These are phyloP conservation scores for Atherinomorus stipes DNA, from an alignment of 2,113 vertebrate genomes.

Conservation along the genomic window DNA sequence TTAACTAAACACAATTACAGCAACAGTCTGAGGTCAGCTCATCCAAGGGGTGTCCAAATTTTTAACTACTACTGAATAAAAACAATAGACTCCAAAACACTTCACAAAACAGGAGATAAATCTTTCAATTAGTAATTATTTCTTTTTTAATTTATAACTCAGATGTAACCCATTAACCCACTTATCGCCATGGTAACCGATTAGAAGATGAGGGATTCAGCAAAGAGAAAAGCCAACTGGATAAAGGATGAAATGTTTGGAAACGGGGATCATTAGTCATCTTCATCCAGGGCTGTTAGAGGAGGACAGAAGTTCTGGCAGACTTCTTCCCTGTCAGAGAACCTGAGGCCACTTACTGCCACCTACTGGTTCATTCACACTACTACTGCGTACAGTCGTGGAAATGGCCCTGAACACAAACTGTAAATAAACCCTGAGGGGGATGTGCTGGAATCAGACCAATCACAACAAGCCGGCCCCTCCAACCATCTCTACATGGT, in stretches of 20 bases:
- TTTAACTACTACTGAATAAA: constrained; percentile 16
- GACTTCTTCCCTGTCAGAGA: background rate
- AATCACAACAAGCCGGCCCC: background rate
- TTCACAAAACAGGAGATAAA: no score
- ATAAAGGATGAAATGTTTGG: constrained; percentile 46
- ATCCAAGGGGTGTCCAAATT: background rate
- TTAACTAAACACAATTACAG: no score
- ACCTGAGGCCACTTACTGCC: constrained; percentile 36
- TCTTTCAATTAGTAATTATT: no score
- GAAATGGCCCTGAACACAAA: no score
- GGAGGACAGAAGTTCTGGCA: background rate
- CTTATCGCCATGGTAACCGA: background rate
- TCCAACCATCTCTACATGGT: background rate
- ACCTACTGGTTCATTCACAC: constrained; percentile 31
- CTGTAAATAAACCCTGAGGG: background rate
- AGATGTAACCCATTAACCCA: background rate
- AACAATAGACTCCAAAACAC: background rate
- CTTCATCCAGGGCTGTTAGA: background rate
- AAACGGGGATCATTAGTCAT: constrained; percentile 23
- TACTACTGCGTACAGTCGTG: no score
- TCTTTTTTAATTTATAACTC: no score
- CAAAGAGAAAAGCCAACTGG: background rate
- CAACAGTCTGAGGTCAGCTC: no score
- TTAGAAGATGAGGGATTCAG: constrained; percentile 8
- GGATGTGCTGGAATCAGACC: background rate